phyloP scores from a whole-genome alignment of 1,140 invertebrate species.

The Nylanderia fulva region DNA sequence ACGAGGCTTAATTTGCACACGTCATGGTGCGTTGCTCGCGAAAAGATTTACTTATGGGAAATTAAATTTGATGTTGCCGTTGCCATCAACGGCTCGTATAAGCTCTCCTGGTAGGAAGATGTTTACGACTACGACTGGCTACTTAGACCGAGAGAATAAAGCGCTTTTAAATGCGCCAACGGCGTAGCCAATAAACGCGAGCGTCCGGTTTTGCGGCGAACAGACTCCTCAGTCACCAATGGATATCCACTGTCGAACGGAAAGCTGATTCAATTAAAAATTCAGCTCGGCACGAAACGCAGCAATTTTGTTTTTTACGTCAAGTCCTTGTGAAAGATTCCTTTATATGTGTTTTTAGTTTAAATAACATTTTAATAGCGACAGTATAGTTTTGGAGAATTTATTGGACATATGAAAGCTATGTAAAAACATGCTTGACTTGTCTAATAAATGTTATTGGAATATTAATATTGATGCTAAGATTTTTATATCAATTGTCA shows the following conservation, averaged over 20 bases:
- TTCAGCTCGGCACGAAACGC: not conserved
- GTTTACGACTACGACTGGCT: slow-evolving; percentile 81
- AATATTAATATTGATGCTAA: not conserved
- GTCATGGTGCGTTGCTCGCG: slow-evolving; percentile 71
- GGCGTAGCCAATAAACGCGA: slow-evolving; percentile 75
- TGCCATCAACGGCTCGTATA: slow-evolving; percentile 83
- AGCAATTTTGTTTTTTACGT: slow-evolving; percentile 4
- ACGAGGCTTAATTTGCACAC: slow-evolving; percentile 72
- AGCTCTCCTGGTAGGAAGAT: slow-evolving; percentile 80
- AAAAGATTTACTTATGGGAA: slow-evolving; percentile 82
- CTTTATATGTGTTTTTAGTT: slow-evolving; percentile 6
- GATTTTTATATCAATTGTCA: not conserved
- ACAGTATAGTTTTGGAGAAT: not conserved
- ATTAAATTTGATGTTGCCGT: slow-evolving; percentile 83
- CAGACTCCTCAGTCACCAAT: slow-evolving; percentile 55
- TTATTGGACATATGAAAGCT: not conserved
- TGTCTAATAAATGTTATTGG: slow-evolving; percentile 9
- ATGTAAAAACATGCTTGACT: slow-evolving; percentile 36
- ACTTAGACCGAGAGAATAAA: slow-evolving; percentile 78
- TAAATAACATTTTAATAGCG: slow-evolving; percentile 40
- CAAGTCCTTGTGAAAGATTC: slow-evolving; percentile 67
- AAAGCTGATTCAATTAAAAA: slow-evolving; percentile 55
- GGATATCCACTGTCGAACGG: slow-evolving; percentile 46
- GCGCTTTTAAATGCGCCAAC: slow-evolving; percentile 72
- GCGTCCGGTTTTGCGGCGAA: slow-evolving; percentile 75